Evolutionary conservation across 2,797 vertebrate species (phyloP).

Genomic region (Simalia tracyae): DNA sequence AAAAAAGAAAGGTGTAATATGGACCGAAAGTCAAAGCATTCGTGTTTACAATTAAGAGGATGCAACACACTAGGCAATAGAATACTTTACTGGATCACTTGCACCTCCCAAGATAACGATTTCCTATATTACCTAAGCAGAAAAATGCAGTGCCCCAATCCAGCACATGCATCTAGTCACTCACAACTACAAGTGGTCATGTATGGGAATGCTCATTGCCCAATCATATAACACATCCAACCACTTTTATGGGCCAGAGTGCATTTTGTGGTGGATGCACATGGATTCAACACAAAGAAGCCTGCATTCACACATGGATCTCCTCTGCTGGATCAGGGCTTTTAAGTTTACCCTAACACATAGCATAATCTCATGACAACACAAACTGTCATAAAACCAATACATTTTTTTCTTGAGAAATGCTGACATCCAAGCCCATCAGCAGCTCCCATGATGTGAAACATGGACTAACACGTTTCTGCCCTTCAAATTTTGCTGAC

Average conservation of each 20-base stretch:
- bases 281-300: not conserved
- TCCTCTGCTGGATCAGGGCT: not conserved
- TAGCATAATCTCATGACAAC: not conserved
- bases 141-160: constrained; percentile 20
- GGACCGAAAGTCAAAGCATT: constrained; percentile 61
- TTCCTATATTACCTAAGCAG: not conserved
- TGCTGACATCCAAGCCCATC: not conserved
- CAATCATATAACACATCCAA: not conserved
- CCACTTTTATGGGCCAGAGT: not conserved
- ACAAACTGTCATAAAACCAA: not conserved
- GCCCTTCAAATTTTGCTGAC: not conserved
- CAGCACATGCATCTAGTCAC: not conserved
- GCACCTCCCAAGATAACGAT: not conserved
- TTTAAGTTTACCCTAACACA: not conserved
- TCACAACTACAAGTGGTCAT: not conserved
- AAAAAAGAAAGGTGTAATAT: constrained; percentile 78
- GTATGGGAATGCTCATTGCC: not conserved
- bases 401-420: not conserved
- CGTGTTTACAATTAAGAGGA: constrained; percentile 42
- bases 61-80: not conserved
- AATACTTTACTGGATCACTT: constrained; percentile 44
- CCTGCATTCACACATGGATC: not conserved
- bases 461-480: not conserved
- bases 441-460: not conserved
- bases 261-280: not conserved